These are phyloP conservation scores for Dicranocentrus wangi DNA, from an alignment of 2,888 invertebrate species.

Conservation along the genomic window DNA sequence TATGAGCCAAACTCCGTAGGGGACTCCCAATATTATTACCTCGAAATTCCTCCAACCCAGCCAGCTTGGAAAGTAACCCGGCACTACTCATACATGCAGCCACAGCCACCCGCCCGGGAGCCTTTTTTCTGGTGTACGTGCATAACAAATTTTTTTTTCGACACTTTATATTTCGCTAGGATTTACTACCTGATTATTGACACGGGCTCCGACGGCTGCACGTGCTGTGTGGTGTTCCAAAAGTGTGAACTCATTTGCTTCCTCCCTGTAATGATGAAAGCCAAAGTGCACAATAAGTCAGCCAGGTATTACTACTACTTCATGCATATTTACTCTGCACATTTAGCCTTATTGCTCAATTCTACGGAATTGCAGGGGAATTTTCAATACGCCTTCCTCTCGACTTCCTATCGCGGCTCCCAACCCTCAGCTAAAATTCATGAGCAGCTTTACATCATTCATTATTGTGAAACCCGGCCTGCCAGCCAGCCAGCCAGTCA, in stretches of 20 bases:
- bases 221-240: neutral
- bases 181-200: slow-evolving; percentile 4
- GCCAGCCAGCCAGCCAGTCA: no score
- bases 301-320: slow-evolving; percentile 12
- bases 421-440: neutral
- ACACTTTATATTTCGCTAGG: slow-evolving; percentile 29
- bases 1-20: slow-evolving; percentile 27
- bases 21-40: slow-evolving; percentile 28
- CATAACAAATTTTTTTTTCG: no score
- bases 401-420: neutral
- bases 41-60: no score
- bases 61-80: no score
- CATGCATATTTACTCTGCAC: slow-evolving; percentile 21
- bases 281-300: neutral
- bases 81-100: no score
- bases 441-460: no score
- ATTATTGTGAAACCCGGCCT: no score
- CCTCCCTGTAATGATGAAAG: slow-evolving; percentile 23
- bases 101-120: no score
- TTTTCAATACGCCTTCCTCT: neutral
- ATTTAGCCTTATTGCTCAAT: slow-evolving; percentile 9
- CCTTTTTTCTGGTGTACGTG: no score
- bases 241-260: no score
- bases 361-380: neutral
- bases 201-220: neutral